Percentiles rank a stretch among this genome's conserved stretches.
Conservation (phyloP, 2,113 vertebrate genomes). For the Corynorhinus townsendii region DNA sequence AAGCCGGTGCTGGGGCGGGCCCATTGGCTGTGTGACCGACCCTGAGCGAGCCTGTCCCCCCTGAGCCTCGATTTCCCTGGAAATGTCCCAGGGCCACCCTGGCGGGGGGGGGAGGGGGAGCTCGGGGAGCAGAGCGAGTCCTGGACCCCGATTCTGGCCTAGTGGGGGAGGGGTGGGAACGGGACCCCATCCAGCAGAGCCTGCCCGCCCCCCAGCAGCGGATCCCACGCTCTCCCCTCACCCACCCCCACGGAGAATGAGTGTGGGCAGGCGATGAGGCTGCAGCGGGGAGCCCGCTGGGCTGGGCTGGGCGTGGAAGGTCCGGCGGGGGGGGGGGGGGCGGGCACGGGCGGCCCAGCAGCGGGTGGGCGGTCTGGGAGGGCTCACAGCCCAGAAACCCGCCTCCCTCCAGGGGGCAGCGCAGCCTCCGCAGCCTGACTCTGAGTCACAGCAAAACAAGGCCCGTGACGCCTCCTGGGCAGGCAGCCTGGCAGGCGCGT, state of each 20-base stretch:
- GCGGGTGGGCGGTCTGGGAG: neutral
- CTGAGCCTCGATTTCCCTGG: neutral
- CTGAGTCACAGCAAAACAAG: neutral
- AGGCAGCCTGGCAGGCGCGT: neutral
- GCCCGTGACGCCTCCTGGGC: neutral
- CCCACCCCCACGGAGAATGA: neutral
- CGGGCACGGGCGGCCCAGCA: neutral
- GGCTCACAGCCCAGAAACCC: neutral
- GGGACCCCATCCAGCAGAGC: too few relatives aligned
- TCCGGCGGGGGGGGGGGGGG: neutral
- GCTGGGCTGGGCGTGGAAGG: neutral
- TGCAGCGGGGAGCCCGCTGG: neutral
- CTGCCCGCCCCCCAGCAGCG: neutral
- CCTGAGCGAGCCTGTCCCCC: neutral
- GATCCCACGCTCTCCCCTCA: too few relatives aligned
- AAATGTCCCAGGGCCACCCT: rapidly evolving
- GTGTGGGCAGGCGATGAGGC: neutral
- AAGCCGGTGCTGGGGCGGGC: neutral
- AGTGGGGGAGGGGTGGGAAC: too few relatives aligned
- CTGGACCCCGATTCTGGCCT: neutral
- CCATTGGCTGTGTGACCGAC: neutral
- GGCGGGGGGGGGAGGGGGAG: neutral
- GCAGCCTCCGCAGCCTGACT: neutral
- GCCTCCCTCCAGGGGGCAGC: neutral
- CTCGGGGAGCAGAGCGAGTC: neutral